Base-by-base conservation (phyloP, 2,113 vertebrate species). In the Psammodynastes pulverulentus region DNA sequence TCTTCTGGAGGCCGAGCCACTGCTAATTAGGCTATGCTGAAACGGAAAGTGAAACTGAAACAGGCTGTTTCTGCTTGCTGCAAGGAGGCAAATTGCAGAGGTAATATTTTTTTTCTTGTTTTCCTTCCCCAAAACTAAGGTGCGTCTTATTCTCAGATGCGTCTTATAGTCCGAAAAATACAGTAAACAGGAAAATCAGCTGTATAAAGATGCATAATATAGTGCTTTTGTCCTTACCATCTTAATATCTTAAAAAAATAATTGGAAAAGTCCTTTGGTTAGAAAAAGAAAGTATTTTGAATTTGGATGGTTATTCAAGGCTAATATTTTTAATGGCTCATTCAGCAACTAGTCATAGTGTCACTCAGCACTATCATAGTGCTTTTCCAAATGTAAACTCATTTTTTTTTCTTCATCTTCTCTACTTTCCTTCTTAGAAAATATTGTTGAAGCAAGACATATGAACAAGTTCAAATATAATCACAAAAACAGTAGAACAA, bases 191-290 rank as follows among this genome's bases (percentile, higher is more conserved):
- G 92, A 85, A 95, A 95, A 88, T 53, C 85, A 52, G 52, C 34
- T 79, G 3, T 90, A 92, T 88, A 94, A 96, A 95, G 92, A 93
- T 92, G 91, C 67, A 93, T 93, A 87, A 91, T 87, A 90, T 93
- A 86, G 7, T 48, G 92, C 49, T 88, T 24, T 86, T 92, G 12
- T 95, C 95, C 93, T 24, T 87, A 92, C 95, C 52, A 93, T 94
- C 94, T 94, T 95, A 96, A 95, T 95, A 94, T 86, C 51, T 87
- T 93, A 5, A 92, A 93, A 96, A 96, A 94, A 54, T 90, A 95
- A 96, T 90, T 93, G 3, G 9, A 94, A 96, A 96, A 54, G 88
- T 97, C 94, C 94, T 97, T 96, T 97, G 96, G 92, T 96, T 67
- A 95, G 89, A 95, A 94, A 94, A 67, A 96, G 93, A 94, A 95